These are phyloP conservation scores for Sanderia malayensis DNA, from an alignment of 30 jellyfish, hydroid and myxozoan species.

Conservation along the genomic window DNA sequence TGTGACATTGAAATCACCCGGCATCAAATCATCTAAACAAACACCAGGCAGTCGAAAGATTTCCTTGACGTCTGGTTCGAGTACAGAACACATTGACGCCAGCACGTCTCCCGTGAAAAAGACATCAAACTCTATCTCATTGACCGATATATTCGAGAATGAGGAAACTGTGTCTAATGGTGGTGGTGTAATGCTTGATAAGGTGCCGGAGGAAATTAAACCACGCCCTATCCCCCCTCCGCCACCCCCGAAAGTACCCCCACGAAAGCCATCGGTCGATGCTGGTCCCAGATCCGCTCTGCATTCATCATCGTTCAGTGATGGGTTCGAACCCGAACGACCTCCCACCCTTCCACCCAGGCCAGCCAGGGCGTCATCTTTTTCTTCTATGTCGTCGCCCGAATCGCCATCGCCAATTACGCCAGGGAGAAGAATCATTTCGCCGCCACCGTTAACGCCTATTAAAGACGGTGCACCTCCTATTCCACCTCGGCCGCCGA, in stretches of 20 bases:
- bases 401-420: slow-evolving; percentile 32
- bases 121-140: slow-evolving; percentile 13
- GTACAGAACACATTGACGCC: slow-evolving; percentile 30
- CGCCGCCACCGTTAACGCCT: slow-evolving; percentile 54
- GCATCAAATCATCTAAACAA: slow-evolving; percentile 78
- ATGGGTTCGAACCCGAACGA: neutral
- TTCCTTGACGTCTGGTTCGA: slow-evolving; percentile 21
- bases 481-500: slow-evolving; percentile 80
- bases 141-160: slow-evolving; percentile 35
- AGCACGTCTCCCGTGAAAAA: slow-evolving; percentile 23
- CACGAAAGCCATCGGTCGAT: slow-evolving; percentile 43
- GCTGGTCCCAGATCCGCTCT: neutral
- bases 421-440: slow-evolving; percentile 23
- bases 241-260: slow-evolving; percentile 78
- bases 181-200: slow-evolving; percentile 20
- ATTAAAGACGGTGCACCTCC: slow-evolving; percentile 67
- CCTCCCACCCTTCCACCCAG: slow-evolving; percentile 72
- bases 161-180: slow-evolving; percentile 53
- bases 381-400: slow-evolving; percentile 12
- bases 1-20: slow-evolving; percentile 91
- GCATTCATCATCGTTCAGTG: neutral
- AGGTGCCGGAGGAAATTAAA: slow-evolving; percentile 23
- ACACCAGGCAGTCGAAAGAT: slow-evolving; percentile 48
- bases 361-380: slow-evolving; percentile 47
- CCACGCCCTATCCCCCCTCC: no score